Percentiles rank a stretch among this genome's conserved stretches.
These are phyloP conservation scores for Nemurella pictetii DNA, from an alignment of 2,888 invertebrate species.

Conservation along the genomic window DNA sequence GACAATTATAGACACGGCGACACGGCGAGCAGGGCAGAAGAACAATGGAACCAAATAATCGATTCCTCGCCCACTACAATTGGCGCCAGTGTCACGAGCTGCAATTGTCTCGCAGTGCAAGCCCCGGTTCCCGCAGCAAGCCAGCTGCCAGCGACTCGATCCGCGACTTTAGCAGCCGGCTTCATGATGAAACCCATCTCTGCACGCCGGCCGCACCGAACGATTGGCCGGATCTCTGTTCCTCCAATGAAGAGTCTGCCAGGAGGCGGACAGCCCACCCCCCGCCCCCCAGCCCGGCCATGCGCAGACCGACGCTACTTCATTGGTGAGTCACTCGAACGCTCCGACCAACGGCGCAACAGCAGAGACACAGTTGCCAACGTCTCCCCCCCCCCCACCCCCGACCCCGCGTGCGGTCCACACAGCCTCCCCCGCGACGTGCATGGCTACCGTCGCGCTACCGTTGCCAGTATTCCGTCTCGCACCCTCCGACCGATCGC, in stretches of 20 bases:
- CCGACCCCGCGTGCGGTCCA: constrained; percentile 30
- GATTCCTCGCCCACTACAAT: neutral
- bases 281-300: neutral
- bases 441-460: neutral
- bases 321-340: constrained; percentile 20
- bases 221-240: neutral
- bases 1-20: no score
- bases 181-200: constrained; percentile 22
- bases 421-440: constrained; percentile 28
- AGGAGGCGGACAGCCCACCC: neutral
- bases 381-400: constrained; percentile 27
- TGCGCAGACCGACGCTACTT: constrained; percentile 4
- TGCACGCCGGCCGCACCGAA: neutral
- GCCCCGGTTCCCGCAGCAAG: neutral
- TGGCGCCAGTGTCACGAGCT: neutral
- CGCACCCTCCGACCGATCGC: constrained; percentile 44
- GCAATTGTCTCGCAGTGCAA: neutral
- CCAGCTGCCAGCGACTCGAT: neutral
- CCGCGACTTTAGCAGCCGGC: neutral
- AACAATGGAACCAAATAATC: no score
- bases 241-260: neutral
- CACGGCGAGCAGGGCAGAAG: no score
- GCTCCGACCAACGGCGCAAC: constrained; percentile 13
- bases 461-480: constrained; percentile 32
- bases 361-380: constrained; percentile 33